These are phyloP conservation scores for Synaphobranchus kaupii DNA, from an alignment of 2,797 vertebrate species.

Conservation along the genomic window DNA sequence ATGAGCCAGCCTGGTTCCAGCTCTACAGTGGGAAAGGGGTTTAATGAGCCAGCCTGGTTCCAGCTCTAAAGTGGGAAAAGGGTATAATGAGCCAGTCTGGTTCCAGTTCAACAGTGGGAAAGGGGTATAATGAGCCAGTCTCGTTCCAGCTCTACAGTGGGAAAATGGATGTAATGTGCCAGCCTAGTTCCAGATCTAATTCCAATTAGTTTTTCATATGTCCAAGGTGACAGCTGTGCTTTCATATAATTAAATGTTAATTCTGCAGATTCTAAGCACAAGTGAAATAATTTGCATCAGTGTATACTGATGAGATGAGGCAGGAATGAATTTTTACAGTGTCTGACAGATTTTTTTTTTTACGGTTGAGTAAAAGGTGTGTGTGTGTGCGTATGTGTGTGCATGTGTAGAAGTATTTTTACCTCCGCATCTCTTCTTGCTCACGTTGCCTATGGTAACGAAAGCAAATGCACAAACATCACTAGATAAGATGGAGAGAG, in stretches of 20 bases:
- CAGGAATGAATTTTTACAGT: too few species aligned
- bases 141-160: too few species aligned
- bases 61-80: too few species aligned
- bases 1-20: too few species aligned
- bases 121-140: too few species aligned
- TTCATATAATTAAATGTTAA: background rate
- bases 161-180: background rate
- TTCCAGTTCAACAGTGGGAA: too few species aligned
- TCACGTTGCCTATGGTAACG: constrained; percentile 78
- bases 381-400: background rate
- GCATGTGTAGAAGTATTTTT: background rate
- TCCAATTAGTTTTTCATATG: background rate
- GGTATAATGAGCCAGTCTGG: too few species aligned
- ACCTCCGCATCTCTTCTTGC: constrained; percentile 51
- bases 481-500: constrained; percentile 45
- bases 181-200: background rate
- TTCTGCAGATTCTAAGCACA: background rate
- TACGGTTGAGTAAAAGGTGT: background rate
- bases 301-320: background rate
- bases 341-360: background rate
- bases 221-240: background rate
- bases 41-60: too few species aligned
- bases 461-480: constrained; percentile 66
- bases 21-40: too few species aligned
- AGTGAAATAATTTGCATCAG: background rate